Evolutionary conservation across 1,140 invertebrate genomes (phyloP), one percentile per base, ranked within the genome.

Genomic region (Atta cephalotes): DNA sequence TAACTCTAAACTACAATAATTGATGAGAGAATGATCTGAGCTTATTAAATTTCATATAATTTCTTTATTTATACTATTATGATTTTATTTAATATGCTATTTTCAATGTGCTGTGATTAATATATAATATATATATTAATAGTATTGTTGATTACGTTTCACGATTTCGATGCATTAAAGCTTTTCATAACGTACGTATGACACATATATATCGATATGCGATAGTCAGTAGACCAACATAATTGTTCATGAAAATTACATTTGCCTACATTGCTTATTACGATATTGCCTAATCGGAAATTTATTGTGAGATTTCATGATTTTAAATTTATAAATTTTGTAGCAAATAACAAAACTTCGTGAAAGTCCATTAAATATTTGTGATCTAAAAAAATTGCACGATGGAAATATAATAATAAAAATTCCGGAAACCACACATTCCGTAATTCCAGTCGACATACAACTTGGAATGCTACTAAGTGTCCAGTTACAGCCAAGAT

Each of bases 381-480:
- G 16, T 31, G 1, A 39, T 53, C 16, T 72, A 72, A 9, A 6
- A 45, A 16, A 77, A 39, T 60, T 7, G 31, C 25, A 16, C 14
- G 31, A 76, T 39, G 49, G 28, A n/a, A 21, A 79, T 51, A 0
- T 31, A 28, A 68, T 0, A 3, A 63, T 65, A 31, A 49, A 35
- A 25, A 39, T 18, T 45, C 9, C 31, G 16, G 74, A 21, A 77
- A 25, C 3, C 16, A 66, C 62, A 12, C 14, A 16, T 45, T 45
- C 10, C 10, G 39, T 66, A 53, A 51, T 51, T 25, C 39, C 39
- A 14, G 12, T 25, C 7, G 21, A 53, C 3, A 7, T 51, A 51
- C 28, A 77, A 80, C 62, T 81, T 21, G 35, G 21, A 81, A 81
- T 58, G 45, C n/a, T 18, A 68, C n/a, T 63, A 56, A 70, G n/a